Base-by-base conservation (phyloP, 2,888 invertebrate species). In the Papilio elwesi region DNA sequence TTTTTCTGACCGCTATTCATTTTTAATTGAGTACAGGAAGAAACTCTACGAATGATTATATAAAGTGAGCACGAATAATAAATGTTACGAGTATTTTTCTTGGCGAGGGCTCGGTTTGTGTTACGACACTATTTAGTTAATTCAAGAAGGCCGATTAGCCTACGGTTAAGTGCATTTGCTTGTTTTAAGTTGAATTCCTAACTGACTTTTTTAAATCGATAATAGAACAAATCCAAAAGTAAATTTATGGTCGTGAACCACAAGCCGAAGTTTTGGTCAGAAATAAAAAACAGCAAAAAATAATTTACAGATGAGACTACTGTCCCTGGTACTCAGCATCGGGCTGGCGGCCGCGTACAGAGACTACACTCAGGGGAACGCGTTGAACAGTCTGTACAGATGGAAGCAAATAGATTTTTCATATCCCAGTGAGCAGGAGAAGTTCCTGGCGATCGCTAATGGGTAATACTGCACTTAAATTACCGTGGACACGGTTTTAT, bases 321-420 rank as follows among this genome's bases (percentile, higher is more conserved):
- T 83, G 49, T 51, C 83, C 51, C 59, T 82, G 47, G 49, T 80
- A 11, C n/a, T 74, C 5, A 62, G 16, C 1, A 77, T 77, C 48
- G 70, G 81, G 53, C 48, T 81, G 10, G 64, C 76, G 11, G 36
- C 73, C 7, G 69, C 65, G 0, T 69, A 70, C 6, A 47, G 52
- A 47, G 15, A 38, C 6, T 16, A 74, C 77, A n/a, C 80, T 52
- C 83, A 80, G 47, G 82, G 77, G 53, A 85, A 86, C 62, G 76
- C 86, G 0, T 77, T 89, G 81, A 89, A 87, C 75, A 93, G 92
- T 71, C 79, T 93, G 53, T 92, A 90, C 73, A 81, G 91, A 80
- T 93, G 93, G 93, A 93, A 90, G 75, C 92, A 92, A 80, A 92
- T 93, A 11, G 92, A 92, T 71, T 93, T 84, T 68, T 83, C 83